Evolutionary conservation across 2,797 vertebrate genomes (phyloP), one percentile per base, ranked within the genome.

Genomic region (Macropodus opercularis): DNA sequence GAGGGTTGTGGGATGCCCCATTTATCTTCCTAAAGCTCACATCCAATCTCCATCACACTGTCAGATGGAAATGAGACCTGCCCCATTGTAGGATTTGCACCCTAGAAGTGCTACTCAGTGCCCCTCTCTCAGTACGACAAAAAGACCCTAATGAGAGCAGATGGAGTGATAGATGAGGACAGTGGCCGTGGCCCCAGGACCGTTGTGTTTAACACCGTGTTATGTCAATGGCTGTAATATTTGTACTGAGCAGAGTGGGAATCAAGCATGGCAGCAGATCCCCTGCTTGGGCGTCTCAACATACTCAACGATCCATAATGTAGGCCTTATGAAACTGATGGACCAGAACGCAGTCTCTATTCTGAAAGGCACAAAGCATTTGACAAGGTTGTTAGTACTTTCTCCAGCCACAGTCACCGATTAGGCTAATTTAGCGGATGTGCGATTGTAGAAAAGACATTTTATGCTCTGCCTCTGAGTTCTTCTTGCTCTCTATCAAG

Each of bases 1-100:
- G 70, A 79, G 71, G 77, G 77, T 83, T 80, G 81, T 32, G 43
- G 72, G 70, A 79, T 72, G 74, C 83, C n/a, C 86, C 90, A 92
- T 93, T 91, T 90, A 92, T 93, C 92, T 92, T 93, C 90, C 85
- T 87, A 88, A 87, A 90, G 84, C 88, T 93, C 92, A 92, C 87
- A 88, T 92, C 91, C 89, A 92, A 93, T 93, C 83, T 91, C 77
- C 90, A 82, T 92, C 91, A 92, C 71, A 73, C 80, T 90, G 90
- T 91, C 90, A 91, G 87, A 90, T 87, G 89, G 85, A 90, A 91
- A 90, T 88, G 89, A 90, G 88, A 86, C 71, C 69, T 77, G 76
- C 66, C 80, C 77, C 89, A 89, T 89, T 85, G 70, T 86, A 85
- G 66, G 75, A 76, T 86, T 84, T 72, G 77, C 80, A 66, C 66